phyloP scores from a whole-genome alignment of 2,888 invertebrate species.

The Heliconius aoede region DNA sequence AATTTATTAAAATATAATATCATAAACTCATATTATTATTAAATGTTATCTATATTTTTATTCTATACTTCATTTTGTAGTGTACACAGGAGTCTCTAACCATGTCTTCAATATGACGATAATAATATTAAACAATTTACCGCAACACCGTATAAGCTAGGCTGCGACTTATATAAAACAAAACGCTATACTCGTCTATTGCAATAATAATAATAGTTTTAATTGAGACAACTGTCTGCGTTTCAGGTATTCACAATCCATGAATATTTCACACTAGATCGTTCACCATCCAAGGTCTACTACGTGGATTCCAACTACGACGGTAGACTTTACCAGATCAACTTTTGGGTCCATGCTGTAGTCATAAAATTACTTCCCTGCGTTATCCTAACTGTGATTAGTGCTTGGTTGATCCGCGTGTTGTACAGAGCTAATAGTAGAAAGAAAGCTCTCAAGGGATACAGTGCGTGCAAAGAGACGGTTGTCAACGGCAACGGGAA shows the following conservation, averaged over 20 bases:
- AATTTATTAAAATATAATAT: no score
- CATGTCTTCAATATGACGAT: no score
- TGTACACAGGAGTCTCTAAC: no score
- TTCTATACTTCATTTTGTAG: no score
- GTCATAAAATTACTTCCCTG: slow-evolving; percentile 92
- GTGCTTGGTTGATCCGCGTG: slow-evolving; percentile 88
- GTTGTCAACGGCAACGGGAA: slow-evolving; percentile 71
- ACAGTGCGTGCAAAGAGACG: slow-evolving; percentile 72
- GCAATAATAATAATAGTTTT: background rate
- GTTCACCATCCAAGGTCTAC: slow-evolving; percentile 69
- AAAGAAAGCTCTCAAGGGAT: slow-evolving; percentile 84
- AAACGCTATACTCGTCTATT: no score
- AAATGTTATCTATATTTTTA: no score
- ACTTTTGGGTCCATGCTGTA: slow-evolving; percentile 92
- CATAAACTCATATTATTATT: no score
- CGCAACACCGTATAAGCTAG: no score
- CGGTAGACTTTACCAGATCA: slow-evolving; percentile 86
- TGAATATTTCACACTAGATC: slow-evolving; percentile 59
- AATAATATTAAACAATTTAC: no score
- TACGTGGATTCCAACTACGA: slow-evolving; percentile 83
- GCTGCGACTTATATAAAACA: no score
- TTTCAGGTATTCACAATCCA: slow-evolving; percentile 79
- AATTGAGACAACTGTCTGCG: slow-evolving; percentile 29
- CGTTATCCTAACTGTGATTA: slow-evolving; percentile 88
- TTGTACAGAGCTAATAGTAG: slow-evolving; percentile 87